Conservation (phyloP, 2,888 invertebrate species). For the Agrochola lychnidis region DNA sequence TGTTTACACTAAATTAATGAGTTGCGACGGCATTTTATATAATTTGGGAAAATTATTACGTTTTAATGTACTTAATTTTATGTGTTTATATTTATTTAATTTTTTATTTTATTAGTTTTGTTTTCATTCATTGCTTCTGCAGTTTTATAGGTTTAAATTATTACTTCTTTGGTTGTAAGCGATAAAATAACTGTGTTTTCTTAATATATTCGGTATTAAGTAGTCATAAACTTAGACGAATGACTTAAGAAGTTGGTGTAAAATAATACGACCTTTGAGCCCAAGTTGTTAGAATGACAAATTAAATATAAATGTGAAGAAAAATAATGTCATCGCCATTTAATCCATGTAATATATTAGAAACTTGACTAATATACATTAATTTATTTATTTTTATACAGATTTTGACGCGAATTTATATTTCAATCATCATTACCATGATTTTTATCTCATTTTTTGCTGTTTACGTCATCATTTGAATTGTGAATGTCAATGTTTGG, state of each 20-base stretch:
- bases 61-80: slow-evolving; percentile 37
- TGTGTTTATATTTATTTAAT: slow-evolving; percentile 32
- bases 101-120: slow-evolving; percentile 19
- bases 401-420: slow-evolving; percentile 48
- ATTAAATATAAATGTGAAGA: slow-evolving; percentile 48
- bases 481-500: slow-evolving; percentile 29
- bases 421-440: slow-evolving; percentile 59
- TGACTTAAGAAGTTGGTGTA: slow-evolving; percentile 39
- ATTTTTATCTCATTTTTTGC: slow-evolving; percentile 43
- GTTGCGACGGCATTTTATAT: slow-evolving; percentile 44
- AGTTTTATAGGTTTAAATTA: neutral
- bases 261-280: slow-evolving; percentile 42
- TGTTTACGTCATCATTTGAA: slow-evolving; percentile 37
- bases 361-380: slow-evolving; percentile 45
- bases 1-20: slow-evolving; percentile 63
- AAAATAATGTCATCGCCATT: slow-evolving; percentile 51
- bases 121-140: neutral
- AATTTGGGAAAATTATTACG: slow-evolving; percentile 48
- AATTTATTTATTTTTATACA: slow-evolving; percentile 57
- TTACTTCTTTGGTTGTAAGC: neutral
- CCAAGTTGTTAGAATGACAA: slow-evolving; percentile 48
- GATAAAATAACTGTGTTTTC: neutral
- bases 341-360: slow-evolving; percentile 45
- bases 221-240: slow-evolving; percentile 23
- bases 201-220: slow-evolving; percentile 39